Base-by-base conservation (phyloP, 2,888 invertebrate genomes). In the Pachycephus smyrnensis region DNA sequence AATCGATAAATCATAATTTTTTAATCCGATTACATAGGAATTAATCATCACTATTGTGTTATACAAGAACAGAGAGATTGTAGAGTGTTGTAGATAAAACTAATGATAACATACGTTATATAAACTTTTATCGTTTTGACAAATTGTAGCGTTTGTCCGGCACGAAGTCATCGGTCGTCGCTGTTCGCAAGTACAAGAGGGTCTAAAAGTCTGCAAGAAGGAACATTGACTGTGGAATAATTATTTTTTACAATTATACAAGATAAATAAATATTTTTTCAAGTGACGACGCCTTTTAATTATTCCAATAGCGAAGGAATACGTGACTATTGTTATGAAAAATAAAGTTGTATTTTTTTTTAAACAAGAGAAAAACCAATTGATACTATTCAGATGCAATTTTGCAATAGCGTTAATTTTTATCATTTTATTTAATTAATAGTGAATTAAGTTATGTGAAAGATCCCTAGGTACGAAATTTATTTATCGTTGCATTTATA, bases 111-210 rank as follows among this genome's bases (percentile, higher is more conserved):
- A 23, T 55, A 4, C 23, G 1, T 2, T 9, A 35, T 4, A 35
- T 35, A 55, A 33, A 33, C 4, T 33, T 55, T 23, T 23, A 55
- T 6, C 15, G 23, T 23, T 55, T 6, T 23, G 2, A 0, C 23
- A 23, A 55, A 55, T 87, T 87, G 75, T 86, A 90, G 90, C 84
- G 88, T 69, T 80, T 89, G 77, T 84, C 86, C 36, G 85, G 88
- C 75, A 82, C 82, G 73, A 88, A 86, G 73, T 80, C 80, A 69
- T 87, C 88, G 68, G 81, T 83, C 73, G 87, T 82, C 83, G 88
- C 89, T 71, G 84, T 83, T 75, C 89, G 89, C 80, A 83, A 81
- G 82, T 90, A 90, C 86, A 88, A 89, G 81, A 89, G 88, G 85
- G 77, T 89, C 80, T 90, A 85, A 86, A 85, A 77, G 69, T 9